These are phyloP conservation scores for Scelioninae gen. 2 DNA, from an alignment of 2,888 invertebrate species.

Conservation along the genomic window DNA sequence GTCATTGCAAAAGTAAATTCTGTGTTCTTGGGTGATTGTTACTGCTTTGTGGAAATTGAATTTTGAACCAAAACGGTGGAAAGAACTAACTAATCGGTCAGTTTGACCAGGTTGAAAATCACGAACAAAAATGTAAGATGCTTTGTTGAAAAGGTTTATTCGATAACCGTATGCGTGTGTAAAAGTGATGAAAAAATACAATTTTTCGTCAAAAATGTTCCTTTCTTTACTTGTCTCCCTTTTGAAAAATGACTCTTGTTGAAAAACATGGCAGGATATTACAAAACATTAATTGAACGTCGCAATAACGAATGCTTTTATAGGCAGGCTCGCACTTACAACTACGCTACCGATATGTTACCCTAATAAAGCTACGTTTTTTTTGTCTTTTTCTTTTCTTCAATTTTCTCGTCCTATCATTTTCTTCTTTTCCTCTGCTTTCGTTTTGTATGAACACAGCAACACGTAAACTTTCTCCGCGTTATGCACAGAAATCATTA, in stretches of 20 bases:
- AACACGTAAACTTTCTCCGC: conserved; percentile 68
- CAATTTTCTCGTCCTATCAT: conserved; percentile 18
- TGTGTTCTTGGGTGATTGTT: too few relatives aligned
- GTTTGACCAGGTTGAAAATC: conserved; percentile 21
- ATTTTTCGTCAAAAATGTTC: conserved; percentile 39
- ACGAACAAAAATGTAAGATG: conserved; percentile 35
- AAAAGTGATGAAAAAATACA: conserved; percentile 56
- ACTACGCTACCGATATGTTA: conserved; percentile 71
- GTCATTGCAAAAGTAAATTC: too few relatives aligned
- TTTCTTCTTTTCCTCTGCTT: conserved; percentile 6
- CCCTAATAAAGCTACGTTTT: conserved; percentile 66
- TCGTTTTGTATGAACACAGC: conserved; percentile 66
- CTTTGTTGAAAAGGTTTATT: conserved; percentile 56
- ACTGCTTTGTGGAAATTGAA: too few relatives aligned
- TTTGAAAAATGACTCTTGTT: too few relatives aligned
- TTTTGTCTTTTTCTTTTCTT: conserved; percentile 14
- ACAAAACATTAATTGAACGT: conserved; percentile 61
- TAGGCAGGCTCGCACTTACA: conserved; percentile 60
- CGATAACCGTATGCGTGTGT: conserved; percentile 53
- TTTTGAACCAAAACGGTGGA: too few relatives aligned
- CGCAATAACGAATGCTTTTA: conserved; percentile 57
- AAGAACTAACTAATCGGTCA: too few relatives aligned
- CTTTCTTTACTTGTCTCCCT: conserved; percentile 17
- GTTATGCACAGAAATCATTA: conserved; percentile 71
- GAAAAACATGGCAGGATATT: conserved; percentile 49